These are phyloP conservation scores for Syngnathus typhle DNA, from an alignment of 2,113 vertebrate genomes.

Conservation along the genomic window DNA sequence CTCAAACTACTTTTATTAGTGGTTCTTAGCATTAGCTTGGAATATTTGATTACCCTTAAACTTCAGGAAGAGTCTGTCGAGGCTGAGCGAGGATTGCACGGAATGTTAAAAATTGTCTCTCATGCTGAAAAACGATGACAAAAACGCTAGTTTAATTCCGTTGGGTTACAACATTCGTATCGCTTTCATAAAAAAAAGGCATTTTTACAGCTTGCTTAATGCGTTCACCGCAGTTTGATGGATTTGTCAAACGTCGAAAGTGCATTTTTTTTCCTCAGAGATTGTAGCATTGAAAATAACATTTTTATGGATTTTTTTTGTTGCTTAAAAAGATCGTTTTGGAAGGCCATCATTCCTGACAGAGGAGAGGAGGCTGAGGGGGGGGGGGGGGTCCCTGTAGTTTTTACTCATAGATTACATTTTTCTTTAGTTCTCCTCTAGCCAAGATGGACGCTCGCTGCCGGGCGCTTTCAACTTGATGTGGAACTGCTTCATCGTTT, in stretches of 20 bases:
- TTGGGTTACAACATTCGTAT: constrained; percentile 51
- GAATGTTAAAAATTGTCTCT: background rate
- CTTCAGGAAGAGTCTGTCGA: background rate
- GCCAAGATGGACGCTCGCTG: constrained; percentile 87
- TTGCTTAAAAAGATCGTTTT: constrained; percentile 36
- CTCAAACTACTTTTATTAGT: background rate
- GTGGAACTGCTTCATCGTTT: constrained; percentile 97
- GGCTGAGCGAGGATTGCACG: background rate
- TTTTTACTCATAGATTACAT: constrained; percentile 15
- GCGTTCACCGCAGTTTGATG: constrained; percentile 34
- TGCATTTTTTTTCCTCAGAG: constrained; percentile 36
- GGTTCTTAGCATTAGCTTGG: background rate
- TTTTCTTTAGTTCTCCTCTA: constrained; percentile 83
- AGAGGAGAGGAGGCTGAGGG: constrained; percentile 11
- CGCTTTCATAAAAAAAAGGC: constrained; percentile 43
- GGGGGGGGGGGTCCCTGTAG: constrained; percentile 26
- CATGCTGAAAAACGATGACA: background rate
- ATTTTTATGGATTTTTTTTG: background rate
- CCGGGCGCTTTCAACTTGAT: constrained; percentile 98
- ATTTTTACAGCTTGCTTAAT: constrained; percentile 39
- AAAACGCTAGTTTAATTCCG: background rate
- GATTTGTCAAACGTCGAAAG: constrained; percentile 55
- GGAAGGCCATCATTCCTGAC: constrained; percentile 29
- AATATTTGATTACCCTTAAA: background rate
- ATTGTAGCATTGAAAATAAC: constrained; percentile 26